These are phyloP conservation scores for Rhagonycha lutea DNA, from an alignment of 2,888 invertebrate species.

Conservation along the genomic window DNA sequence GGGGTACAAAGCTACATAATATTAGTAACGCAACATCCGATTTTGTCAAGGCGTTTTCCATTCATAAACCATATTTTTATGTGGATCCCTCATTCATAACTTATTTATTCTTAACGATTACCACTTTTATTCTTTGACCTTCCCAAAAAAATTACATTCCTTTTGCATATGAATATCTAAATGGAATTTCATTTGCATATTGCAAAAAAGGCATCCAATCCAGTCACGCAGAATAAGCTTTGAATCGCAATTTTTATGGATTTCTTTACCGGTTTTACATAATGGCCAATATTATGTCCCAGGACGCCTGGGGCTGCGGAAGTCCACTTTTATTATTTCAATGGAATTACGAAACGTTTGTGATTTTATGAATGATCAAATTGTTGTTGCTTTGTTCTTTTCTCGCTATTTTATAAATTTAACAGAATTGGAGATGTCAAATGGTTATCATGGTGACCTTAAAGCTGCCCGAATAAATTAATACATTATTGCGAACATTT, in stretches of 20 bases:
- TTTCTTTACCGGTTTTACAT: background rate
- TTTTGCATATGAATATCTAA: background rate
- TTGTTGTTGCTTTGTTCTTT: background rate
- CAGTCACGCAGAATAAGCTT: background rate
- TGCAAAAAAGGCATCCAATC: background rate
- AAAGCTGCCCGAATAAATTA: background rate
- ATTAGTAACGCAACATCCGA: conserved; percentile 23
- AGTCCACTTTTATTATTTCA: background rate
- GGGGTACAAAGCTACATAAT: conserved; percentile 9
- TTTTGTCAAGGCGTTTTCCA: conserved; percentile 22
- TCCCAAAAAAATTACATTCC: background rate
- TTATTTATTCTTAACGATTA: conserved; percentile 9
- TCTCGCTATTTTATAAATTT: background rate
- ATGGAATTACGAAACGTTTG: background rate
- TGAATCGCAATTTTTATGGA: background rate
- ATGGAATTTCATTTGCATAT: background rate
- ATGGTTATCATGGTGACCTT: background rate
- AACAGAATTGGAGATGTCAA: background rate
- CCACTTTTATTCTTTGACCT: conserved; percentile 8
- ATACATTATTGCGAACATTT: background rate
- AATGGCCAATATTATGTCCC: background rate
- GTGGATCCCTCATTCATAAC: conserved; percentile 20
- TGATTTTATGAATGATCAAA: background rate
- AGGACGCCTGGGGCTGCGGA: background rate
- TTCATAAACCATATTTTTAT: conserved; percentile 11